phyloP scores from a whole-genome alignment of 2,797 vertebrate species.

The Pelochelys cantorii region DNA sequence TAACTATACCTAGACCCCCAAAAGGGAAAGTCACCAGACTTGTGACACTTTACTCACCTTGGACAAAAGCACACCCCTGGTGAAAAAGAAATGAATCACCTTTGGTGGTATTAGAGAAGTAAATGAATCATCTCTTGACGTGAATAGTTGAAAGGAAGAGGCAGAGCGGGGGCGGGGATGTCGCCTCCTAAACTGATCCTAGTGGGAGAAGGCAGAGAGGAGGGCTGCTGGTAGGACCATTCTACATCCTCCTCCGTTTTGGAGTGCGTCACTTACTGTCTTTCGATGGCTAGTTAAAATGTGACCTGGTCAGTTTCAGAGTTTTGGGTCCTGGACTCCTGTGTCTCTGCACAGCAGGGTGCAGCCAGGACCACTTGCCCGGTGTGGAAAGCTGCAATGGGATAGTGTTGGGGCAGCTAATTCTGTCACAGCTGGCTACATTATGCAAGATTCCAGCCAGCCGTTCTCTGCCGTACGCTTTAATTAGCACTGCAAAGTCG shows the following conservation, averaged over 20 bases:
- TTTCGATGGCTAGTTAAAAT: neutral
- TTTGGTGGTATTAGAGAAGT: neutral
- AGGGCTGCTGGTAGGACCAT: neutral
- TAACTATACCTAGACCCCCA: neutral
- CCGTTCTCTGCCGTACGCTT: neutral
- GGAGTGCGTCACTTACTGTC: neutral
- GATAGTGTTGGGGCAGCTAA: neutral
- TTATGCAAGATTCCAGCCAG: neutral
- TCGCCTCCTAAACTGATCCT: neutral
- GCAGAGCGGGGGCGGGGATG: neutral
- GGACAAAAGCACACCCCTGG: neutral
- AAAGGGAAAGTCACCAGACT: neutral
- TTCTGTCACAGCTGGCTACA: neutral
- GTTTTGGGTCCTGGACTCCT: neutral
- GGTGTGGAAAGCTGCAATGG: neutral
- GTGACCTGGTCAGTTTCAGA: neutral
- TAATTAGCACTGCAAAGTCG: neutral
- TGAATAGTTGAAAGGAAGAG: neutral
- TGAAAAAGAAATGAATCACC: neutral
- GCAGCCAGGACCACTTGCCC: neutral
- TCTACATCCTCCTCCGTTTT: neutral
- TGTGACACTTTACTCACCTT: neutral
- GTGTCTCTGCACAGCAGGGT: neutral
- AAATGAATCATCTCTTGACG: neutral
- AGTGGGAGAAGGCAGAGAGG: neutral